These are phyloP conservation scores for Mixornis gularis DNA, from an alignment of 2,113 vertebrate genomes.

Conservation along the genomic window DNA sequence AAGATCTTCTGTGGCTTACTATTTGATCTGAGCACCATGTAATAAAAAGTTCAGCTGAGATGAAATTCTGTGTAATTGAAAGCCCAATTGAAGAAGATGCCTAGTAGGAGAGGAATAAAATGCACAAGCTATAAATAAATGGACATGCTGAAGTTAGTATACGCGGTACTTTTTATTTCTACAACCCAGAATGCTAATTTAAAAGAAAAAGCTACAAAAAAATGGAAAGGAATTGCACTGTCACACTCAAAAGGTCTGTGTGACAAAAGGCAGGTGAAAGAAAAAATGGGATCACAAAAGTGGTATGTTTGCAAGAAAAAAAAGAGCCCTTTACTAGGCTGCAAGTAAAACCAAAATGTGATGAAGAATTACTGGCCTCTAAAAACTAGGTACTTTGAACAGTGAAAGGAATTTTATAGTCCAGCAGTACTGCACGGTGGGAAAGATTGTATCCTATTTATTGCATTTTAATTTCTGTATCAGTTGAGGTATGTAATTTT, in stretches of 20 bases:
- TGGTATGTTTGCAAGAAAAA: not conserved
- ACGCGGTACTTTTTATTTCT: not conserved
- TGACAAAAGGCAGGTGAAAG: not conserved
- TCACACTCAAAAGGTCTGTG: not conserved
- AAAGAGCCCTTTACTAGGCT: not conserved
- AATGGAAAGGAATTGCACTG: not conserved
- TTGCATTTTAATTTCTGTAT: not conserved
- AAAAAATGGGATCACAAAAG: not conserved
- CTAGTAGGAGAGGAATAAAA: not conserved
- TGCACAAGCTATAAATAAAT: not conserved
- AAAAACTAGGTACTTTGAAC: not conserved
- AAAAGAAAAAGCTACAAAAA: not conserved
- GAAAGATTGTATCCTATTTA: not conserved
- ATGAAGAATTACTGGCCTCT: not conserved
- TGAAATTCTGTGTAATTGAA: constrained; percentile 2
- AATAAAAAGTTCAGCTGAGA: not conserved
- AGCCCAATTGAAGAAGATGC: not conserved
- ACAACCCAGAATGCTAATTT: not conserved
- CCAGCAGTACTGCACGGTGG: not conserved
- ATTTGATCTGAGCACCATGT: not conserved
- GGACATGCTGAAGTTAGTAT: not conserved
- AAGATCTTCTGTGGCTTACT: not conserved
- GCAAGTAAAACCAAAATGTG: not conserved
- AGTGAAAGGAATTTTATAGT: not conserved
- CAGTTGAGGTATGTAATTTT: not conserved